phyloP scores from a whole-genome alignment of 2,797 vertebrate species.

The Pteropus rufus region DNA sequence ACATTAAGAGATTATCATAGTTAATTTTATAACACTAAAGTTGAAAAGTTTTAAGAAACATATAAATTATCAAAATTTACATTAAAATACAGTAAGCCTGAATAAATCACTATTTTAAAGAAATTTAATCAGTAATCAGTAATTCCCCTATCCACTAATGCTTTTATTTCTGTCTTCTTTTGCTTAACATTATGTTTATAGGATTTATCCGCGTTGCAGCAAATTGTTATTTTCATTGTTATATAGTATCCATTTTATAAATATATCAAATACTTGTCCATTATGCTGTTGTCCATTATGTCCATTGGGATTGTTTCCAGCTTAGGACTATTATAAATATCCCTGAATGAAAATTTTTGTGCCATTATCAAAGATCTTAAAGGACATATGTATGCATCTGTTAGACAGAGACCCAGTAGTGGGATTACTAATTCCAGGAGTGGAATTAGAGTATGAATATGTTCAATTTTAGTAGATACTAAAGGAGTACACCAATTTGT shows the following conservation, averaged over 20 bases:
- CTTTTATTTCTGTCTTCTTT: background rate
- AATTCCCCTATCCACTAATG: background rate
- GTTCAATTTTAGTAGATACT: background rate
- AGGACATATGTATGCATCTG: background rate
- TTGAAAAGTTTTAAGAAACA: background rate
- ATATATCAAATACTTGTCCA: no score
- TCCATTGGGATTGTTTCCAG: background rate
- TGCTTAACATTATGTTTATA: background rate
- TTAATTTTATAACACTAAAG: background rate
- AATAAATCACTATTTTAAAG: background rate
- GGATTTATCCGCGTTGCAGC: background rate
- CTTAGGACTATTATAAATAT: background rate
- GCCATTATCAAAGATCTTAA: background rate
- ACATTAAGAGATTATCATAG: background rate
- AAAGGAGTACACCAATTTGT: background rate
- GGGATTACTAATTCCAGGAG: background rate
- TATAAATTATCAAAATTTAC: background rate
- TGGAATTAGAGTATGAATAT: background rate
- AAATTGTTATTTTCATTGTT: no score
- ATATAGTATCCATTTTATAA: no score
- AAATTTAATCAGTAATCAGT: background rate
- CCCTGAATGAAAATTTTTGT: background rate
- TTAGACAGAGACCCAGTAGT: background rate
- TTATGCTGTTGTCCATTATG: no score
- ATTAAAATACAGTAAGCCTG: background rate